Evolutionary conservation across 2,888 invertebrate genomes (phyloP).

Genomic region (Aplocera efformata): DNA sequence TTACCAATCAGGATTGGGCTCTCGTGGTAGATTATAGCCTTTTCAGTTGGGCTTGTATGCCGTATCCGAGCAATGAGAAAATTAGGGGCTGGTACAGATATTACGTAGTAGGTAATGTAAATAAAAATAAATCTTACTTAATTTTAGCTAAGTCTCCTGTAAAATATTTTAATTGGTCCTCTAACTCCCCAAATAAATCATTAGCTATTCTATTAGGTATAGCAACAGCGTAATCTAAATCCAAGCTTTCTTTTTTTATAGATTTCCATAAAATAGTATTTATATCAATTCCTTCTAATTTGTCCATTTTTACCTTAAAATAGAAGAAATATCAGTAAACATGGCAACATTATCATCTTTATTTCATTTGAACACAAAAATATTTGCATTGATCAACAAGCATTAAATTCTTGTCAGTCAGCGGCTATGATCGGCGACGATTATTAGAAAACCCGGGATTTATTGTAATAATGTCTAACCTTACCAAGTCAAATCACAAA

Average conservation of each 20-base stretch:
- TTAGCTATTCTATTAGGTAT: slow-evolving; percentile 68
- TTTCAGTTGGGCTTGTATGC: too few species aligned
- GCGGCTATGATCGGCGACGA: too few species aligned
- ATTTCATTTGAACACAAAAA: too few species aligned
- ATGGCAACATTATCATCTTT: slow-evolving; percentile 17
- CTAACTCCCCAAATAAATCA: slow-evolving; percentile 70
- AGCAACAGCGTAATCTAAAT: slow-evolving; percentile 78
- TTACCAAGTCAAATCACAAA: too few species aligned
- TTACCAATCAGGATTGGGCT: too few species aligned
- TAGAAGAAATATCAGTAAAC: slow-evolving; percentile 2
- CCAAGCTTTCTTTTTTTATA: slow-evolving; percentile 74
- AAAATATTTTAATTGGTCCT: slow-evolving; percentile 81
- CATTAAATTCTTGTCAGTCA: too few species aligned
- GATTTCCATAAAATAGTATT: slow-evolving; percentile 49
- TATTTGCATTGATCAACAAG: too few species aligned
- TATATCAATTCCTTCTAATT: slow-evolving; percentile 41
- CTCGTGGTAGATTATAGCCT: too few species aligned
- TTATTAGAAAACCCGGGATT: too few species aligned
- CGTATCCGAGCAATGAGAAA: too few species aligned
- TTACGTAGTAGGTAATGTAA: not conserved
- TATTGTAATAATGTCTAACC: too few species aligned
- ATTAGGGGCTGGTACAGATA: too few species aligned
- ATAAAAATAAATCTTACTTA: slow-evolving; percentile 44
- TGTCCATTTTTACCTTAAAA: slow-evolving; percentile 31
- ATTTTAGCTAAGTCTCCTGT: slow-evolving; percentile 82